Evolutionary conservation across 2,888 invertebrate species (phyloP), one percentile per base, ranked within the genome.

Genomic region (Athrips mouffetella): DNA sequence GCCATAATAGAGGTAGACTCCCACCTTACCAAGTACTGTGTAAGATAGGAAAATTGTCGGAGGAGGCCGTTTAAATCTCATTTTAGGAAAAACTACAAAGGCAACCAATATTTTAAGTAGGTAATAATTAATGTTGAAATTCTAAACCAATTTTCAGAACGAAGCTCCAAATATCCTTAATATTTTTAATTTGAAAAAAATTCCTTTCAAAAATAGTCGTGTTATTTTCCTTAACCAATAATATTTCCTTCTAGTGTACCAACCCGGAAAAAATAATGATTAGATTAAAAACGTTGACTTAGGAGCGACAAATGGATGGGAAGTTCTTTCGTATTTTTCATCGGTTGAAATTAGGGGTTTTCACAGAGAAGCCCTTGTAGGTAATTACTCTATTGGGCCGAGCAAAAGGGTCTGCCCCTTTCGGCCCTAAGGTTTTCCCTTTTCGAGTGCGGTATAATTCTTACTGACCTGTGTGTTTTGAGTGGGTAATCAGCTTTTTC

Each of bases 331-430:
- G 60, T 66, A 69, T 67, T 67, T 67, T 73, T 70, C 70, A 63
- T 64, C 60, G 58, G 60, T 59, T 49, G 57, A 67, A 74, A 76
- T 74, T 75, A 68, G 73, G 66, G 59, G 63, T 65, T 70, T 71
- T 63, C 62, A 60, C 52, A 53, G 33, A 45, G 62, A 59, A 60
- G 62, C 67, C 62, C 67, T 69, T 56, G 57, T 67, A 65, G 73
- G 73, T 75, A 75, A 77, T 77, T 77, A 77, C 74, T 73, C 71
- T 70, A 76, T 73, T 67, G 70, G 67, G 58, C 57, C 60, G 62
- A 62, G 65, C 73, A 66, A 75, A 79, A 74, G 64, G 72, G 62
- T 48, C 56, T 56, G 62, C 51, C 65, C 62, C 67, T 68, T 59
- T 50, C 53, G 62, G 53, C 61, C 59, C 62, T 65, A 57, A 58